Evolutionary conservation across 1,140 invertebrate genomes (phyloP).

Genomic region (Cecropterus lyciades): DNA sequence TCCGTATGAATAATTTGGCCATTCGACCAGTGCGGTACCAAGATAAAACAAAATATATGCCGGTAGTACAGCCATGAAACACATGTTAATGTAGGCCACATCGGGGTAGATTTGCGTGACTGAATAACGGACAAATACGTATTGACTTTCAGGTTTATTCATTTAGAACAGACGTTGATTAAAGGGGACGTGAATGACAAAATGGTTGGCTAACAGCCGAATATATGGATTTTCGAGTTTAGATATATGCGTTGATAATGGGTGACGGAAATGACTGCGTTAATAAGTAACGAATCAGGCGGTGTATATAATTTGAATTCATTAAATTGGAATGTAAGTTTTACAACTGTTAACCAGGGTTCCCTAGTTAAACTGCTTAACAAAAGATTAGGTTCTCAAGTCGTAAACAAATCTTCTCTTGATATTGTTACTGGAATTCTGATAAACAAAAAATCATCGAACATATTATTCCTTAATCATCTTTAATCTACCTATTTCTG

Average conservation of each 20-base stretch:
- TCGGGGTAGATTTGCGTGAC: constrained; percentile 21
- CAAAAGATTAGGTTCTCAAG: too few species aligned
- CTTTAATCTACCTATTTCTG: too few species aligned
- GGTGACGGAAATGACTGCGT: constrained; percentile 16
- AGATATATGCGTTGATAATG: constrained; percentile 10
- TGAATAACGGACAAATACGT: constrained; percentile 30
- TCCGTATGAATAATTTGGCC: constrained; percentile 22
- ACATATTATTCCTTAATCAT: too few species aligned
- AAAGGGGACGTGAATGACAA: constrained; percentile 19
- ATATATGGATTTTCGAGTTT: constrained; percentile 22
- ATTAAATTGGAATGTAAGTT: not conserved
- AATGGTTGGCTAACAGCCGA: constrained; percentile 25
- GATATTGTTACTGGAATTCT: too few species aligned
- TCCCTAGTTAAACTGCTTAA: too few species aligned
- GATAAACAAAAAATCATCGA: too few species aligned
- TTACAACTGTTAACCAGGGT: too few species aligned
- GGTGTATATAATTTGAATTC: not conserved
- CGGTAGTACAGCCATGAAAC: constrained; percentile 18
- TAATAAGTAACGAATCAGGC: constrained; percentile 15
- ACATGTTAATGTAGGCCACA: constrained; percentile 14
- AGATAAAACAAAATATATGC: constrained; percentile 27
- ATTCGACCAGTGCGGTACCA: constrained; percentile 7
- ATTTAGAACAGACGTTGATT: constrained; percentile 30
- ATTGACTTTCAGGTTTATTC: constrained; percentile 31
- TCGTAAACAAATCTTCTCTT: too few species aligned